Conservation (phyloP, 2,888 invertebrate genomes). For the Stenolophus ochropezus region DNA sequence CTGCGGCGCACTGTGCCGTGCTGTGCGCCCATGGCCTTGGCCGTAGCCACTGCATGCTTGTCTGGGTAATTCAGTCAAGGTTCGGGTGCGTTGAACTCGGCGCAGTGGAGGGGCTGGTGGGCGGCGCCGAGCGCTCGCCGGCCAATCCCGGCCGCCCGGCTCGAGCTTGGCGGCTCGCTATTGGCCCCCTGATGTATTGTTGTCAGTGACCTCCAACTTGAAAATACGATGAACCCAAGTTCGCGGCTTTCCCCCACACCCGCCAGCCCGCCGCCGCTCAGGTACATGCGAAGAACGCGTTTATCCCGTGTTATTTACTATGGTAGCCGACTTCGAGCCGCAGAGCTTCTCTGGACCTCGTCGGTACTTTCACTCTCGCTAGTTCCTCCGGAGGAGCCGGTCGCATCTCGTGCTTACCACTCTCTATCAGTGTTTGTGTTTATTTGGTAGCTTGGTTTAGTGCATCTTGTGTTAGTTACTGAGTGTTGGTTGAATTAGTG, state of each 20-base stretch:
- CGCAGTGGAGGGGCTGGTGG: slow-evolving; percentile 66
- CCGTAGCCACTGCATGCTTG: slow-evolving; percentile 74
- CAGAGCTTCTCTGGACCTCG: slow-evolving; percentile 64
- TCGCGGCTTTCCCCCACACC: slow-evolving; percentile 75
- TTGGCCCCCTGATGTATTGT: slow-evolving; percentile 75
- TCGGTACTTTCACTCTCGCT: slow-evolving; percentile 74
- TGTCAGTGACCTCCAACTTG: slow-evolving; percentile 91
- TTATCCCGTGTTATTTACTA: slow-evolving; percentile 72
- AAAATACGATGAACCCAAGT: slow-evolving; percentile 84
- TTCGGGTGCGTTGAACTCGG: slow-evolving; percentile 88
- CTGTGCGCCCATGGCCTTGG: slow-evolving; percentile 80
- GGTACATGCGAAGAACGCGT: slow-evolving; percentile 56
- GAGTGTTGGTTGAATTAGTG: slow-evolving; percentile 12
- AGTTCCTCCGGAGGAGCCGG: slow-evolving; percentile 70
- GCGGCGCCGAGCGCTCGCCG: slow-evolving; percentile 71
- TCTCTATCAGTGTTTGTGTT: slow-evolving; percentile 15
- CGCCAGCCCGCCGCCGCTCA: slow-evolving; percentile 70
- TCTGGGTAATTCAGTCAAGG: slow-evolving; percentile 89
- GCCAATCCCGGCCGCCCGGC: slow-evolving; percentile 70
- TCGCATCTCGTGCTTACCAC: slow-evolving; percentile 48
- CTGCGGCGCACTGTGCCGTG: slow-evolving; percentile 67
- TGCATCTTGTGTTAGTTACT: slow-evolving; percentile 38
- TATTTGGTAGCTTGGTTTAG: not conserved
- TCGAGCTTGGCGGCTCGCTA: slow-evolving; percentile 74
- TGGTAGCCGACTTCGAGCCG: slow-evolving; percentile 70